phyloP scores from a whole-genome alignment of 2,797 vertebrate genomes.

The Hirundo rustica region DNA sequence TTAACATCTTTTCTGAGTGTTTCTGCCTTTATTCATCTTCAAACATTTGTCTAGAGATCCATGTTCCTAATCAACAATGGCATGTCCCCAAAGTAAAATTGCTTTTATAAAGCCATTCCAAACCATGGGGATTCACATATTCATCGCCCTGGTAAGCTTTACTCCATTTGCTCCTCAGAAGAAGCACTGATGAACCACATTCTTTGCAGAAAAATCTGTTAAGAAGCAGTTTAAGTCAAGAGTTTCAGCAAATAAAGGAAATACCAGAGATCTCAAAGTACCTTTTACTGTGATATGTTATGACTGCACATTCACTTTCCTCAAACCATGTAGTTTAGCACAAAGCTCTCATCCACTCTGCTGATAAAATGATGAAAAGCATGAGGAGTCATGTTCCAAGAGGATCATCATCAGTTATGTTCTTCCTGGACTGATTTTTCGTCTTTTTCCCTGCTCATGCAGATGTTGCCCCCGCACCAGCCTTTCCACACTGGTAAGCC shows the following conservation, averaged over 20 bases:
- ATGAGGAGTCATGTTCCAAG: neutral
- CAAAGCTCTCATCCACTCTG: neutral
- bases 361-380: neutral
- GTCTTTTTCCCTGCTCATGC: neutral
- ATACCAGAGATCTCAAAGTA: neutral
- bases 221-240: neutral
- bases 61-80: neutral
- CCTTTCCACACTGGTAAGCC: neutral
- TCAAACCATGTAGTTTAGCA: neutral
- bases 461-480: neutral
- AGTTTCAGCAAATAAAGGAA: neutral
- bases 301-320: neutral
- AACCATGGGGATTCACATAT: neutral
- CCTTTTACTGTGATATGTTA: neutral
- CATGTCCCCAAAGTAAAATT: neutral
- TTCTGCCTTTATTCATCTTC: neutral
- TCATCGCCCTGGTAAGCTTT: neutral
- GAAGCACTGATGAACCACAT: neutral
- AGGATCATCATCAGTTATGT: neutral
- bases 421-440: neutral
- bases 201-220: neutral
- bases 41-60: neutral
- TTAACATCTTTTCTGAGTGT: fast-evolving
- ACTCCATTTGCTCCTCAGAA: neutral
- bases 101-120: neutral